A percentile compares a stretch with the other conserved stretches of the same genome.
These are phyloP conservation scores for Apamea sordens DNA, from an alignment of 2,888 invertebrate species.

Conservation along the genomic window DNA sequence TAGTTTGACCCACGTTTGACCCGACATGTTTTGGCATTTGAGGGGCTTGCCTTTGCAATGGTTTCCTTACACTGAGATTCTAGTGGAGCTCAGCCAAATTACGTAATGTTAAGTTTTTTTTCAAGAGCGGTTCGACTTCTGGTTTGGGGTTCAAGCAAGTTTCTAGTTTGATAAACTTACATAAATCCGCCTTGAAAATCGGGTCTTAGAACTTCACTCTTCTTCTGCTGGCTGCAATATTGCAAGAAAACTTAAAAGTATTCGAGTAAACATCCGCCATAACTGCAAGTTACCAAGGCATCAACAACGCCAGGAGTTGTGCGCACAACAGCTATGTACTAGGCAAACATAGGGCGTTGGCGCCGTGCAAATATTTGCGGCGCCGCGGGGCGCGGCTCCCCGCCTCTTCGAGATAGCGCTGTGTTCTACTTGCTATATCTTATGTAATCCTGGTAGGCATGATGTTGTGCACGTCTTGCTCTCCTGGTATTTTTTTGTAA, in stretches of 20 bases:
- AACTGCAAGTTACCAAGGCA: slow-evolving; percentile 71
- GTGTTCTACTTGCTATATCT: slow-evolving; percentile 73
- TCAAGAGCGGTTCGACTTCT: background rate
- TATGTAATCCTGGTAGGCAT: slow-evolving; percentile 78
- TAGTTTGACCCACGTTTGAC: slow-evolving; percentile 45
- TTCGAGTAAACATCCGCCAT: slow-evolving; percentile 53
- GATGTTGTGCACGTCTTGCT: slow-evolving; percentile 63
- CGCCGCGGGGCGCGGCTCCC: slow-evolving; percentile 71
- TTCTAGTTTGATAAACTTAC: background rate
- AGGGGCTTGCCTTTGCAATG: slow-evolving; percentile 11
- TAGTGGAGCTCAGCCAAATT: background rate
- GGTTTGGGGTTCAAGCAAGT: background rate
- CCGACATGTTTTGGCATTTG: slow-evolving; percentile 38
- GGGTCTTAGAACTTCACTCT: background rate
- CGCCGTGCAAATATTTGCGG: slow-evolving; percentile 79
- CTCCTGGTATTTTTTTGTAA: slow-evolving; percentile 59
- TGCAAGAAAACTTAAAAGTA: slow-evolving; percentile 47
- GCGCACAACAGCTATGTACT: slow-evolving; percentile 72
- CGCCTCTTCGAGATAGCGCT: slow-evolving; percentile 74
- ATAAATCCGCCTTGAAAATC: background rate
- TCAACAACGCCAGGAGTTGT: slow-evolving; percentile 73
- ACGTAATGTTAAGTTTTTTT: background rate
- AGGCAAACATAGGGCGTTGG: slow-evolving; percentile 80
- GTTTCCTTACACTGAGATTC: background rate
- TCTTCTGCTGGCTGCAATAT: slow-evolving; percentile 1